Base-by-base conservation (phyloP, 2,888 invertebrate genomes). In the Aquatica leii region DNA sequence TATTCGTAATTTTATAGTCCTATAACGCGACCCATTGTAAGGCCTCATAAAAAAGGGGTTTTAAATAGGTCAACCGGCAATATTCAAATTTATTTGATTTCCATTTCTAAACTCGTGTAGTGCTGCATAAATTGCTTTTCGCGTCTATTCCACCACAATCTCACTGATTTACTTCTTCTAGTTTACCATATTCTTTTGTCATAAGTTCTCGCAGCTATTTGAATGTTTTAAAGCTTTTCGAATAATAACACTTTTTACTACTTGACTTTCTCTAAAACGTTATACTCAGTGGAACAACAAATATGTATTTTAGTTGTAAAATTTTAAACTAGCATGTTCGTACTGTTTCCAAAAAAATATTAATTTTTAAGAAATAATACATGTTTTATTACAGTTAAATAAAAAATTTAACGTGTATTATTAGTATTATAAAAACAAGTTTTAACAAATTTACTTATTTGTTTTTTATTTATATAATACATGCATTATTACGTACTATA, bases 1-100 rank as follows among this genome's bases (percentile, higher is more conserved):
- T 53, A 65, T 61, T 51, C 58, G 61, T 58, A 61, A 61, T 65
- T 61, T 65, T 61, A 61, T 65, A 61, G 65, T 65, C 57, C 46
- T 58, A 65, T 65, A 65, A 61, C 58, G 61, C 56, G 51, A 46
- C 52, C 61, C 61, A 67, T 68, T 68, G 68, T 67, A 67, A 62
- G 51, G 63, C 61, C 68, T 57, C 58, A 67, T 68, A 65, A 69
- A 66, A 60, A 66, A 67, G 68, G 62, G 65, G 60, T 60, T 65
- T 65, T 69, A 72, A 72, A 70, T 70, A 71, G 73, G 72, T 73
- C 71, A 72, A 62, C 67, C 70, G 69, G 72, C 71, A 71, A 73
- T 73, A 71, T 73, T 72, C 69, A 73, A 73, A 72, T 73, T 73
- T 71, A 71, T 73, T 72, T 72, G 72, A 72, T 73, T 73, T 71